Percentiles rank a stretch among this genome's conserved stretches.
Conservation (phyloP, 2,113 vertebrate genomes). For the Nipponia nippon region DNA sequence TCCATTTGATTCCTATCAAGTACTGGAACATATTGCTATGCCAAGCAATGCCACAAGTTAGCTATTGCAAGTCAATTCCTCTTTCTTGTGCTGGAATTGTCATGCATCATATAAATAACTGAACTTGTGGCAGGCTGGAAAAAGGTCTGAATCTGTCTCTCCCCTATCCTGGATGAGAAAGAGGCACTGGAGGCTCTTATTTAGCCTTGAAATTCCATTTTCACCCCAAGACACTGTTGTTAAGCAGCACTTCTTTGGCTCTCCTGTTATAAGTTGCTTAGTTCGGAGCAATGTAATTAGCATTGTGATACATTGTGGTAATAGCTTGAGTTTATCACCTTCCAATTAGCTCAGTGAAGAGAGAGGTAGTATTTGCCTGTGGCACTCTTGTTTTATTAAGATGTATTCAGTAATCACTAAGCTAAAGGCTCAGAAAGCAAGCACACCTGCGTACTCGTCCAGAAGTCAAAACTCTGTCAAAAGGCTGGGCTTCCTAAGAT, state of each 20-base stretch:
- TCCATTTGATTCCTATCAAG: background rate
- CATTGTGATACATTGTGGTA: background rate
- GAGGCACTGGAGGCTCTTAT: background rate
- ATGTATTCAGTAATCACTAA: background rate
- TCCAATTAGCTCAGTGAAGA: background rate
- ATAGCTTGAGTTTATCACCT: background rate
- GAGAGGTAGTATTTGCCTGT: background rate
- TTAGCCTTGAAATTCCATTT: background rate
- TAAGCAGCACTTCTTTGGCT: background rate
- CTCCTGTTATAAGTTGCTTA: background rate
- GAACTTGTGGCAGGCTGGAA: background rate
- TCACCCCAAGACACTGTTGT: background rate
- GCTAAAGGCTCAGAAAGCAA: background rate
- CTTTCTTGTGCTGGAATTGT: background rate
- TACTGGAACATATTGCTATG: background rate
- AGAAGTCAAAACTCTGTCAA: background rate
- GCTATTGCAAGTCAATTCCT: background rate
- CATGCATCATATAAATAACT: background rate
- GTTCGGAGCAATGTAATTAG: background rate
- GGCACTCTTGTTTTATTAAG: background rate
- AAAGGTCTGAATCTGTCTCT: background rate
- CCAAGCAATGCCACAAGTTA: background rate
- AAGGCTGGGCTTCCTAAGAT: background rate
- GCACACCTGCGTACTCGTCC: background rate
- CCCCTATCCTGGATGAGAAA: background rate